These are phyloP conservation scores for Eurytoma adleriae DNA, from an alignment of 2,888 invertebrate genomes.

Conservation along the genomic window DNA sequence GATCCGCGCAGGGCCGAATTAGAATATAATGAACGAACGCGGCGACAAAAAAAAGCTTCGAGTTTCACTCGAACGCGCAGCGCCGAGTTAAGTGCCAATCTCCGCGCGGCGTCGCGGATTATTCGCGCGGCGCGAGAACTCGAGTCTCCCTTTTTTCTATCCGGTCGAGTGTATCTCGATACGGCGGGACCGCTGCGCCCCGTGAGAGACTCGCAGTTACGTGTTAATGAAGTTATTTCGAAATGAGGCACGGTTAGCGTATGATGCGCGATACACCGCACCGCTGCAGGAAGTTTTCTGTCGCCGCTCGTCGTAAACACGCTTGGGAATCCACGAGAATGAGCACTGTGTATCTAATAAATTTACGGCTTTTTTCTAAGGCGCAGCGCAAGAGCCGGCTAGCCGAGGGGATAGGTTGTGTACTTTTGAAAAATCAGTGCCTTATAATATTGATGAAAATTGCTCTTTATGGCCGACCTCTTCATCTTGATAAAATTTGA, in stretches of 20 bases:
- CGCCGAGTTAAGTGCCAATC: not conserved
- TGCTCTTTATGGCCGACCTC: no score
- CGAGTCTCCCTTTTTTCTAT: not conserved
- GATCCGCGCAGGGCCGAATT: constrained; percentile 7
- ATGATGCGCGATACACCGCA: not conserved
- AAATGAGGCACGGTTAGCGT: not conserved
- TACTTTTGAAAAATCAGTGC: no score
- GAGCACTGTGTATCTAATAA: no score
- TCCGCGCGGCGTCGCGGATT: not conserved
- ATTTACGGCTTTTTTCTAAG: no score
- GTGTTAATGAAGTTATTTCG: constrained; percentile 22
- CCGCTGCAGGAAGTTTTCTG: constrained; percentile 5
- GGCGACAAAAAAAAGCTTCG: not conserved
- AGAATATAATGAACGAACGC: constrained; percentile 38
- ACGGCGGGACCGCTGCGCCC: not conserved
- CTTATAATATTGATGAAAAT: no score
- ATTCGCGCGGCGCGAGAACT: not conserved
- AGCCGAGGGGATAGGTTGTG: no score
- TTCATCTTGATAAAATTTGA: no score
- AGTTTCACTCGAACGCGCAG: constrained; percentile 22
- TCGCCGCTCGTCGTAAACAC: not conserved
- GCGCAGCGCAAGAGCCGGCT: no score
- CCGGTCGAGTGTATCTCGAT: not conserved
- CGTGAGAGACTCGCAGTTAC: constrained; percentile 12
- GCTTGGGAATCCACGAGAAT: no score